Evolutionary conservation across 2,797 vertebrate genomes (phyloP).

Genomic region (Zalophus californianus): DNA sequence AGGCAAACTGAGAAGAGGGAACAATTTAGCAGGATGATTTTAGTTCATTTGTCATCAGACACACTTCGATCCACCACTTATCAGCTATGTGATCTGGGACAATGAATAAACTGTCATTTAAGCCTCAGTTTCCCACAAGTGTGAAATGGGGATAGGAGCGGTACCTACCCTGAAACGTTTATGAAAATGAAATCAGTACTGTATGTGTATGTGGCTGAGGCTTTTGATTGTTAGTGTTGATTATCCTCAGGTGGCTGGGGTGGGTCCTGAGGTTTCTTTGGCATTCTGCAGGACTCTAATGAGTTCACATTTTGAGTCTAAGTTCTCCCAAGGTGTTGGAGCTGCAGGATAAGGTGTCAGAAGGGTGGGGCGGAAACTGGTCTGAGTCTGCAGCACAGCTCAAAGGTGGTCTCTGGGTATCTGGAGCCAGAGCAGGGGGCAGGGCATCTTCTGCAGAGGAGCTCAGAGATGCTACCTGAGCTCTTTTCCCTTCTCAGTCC

Average conservation of each 20-base stretch:
- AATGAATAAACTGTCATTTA: neutral
- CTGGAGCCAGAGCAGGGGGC: neutral
- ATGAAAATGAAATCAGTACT: neutral
- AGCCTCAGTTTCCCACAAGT: neutral
- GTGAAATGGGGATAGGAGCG: neutral
- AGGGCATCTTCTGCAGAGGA: neutral
- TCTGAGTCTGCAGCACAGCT: neutral
- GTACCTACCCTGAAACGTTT: neutral
- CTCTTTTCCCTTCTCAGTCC: neutral
- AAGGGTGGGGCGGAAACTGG: neutral
- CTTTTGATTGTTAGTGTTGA: neutral
- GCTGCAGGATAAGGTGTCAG: neutral
- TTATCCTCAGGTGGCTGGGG: neutral
- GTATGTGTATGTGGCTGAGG: neutral
- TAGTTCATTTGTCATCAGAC: neutral
- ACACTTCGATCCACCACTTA: neutral
- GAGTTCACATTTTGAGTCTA: neutral
- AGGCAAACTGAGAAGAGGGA: neutral
- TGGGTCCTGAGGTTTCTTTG: neutral
- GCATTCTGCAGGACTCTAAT: neutral
- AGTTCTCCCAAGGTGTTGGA: neutral
- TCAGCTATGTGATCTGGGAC: neutral
- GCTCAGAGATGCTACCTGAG: neutral
- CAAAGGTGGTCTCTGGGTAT: neutral
- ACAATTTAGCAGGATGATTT: neutral